Evolutionary conservation across 2,113 vertebrate genomes (phyloP).

Genomic region (Otus sunia): DNA sequence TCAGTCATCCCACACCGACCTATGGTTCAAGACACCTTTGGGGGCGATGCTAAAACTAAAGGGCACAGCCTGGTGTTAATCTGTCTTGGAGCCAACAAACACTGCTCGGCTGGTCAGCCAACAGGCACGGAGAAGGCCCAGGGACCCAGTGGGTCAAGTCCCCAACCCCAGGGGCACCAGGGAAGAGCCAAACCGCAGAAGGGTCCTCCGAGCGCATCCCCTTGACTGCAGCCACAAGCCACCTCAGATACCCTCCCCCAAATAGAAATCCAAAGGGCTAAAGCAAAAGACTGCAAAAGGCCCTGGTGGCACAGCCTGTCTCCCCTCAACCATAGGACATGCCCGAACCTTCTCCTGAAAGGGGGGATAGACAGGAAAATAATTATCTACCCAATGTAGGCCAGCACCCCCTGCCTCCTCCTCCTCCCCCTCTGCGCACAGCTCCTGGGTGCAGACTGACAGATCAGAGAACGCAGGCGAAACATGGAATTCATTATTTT

Average conservation of each 20-base stretch:
- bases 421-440: rapidly evolving
- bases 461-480: background rate
- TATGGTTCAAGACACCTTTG: background rate
- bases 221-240: rapidly evolving
- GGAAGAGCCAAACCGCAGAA: background rate
- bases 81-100: background rate
- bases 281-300: background rate
- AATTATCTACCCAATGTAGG: constrained; percentile 1
- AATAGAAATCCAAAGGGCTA: background rate
- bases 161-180: background rate
- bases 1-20: background rate
- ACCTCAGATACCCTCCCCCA: background rate
- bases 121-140: background rate
- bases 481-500: constrained; percentile 3
- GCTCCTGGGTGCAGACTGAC: constrained; percentile 40
- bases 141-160: background rate
- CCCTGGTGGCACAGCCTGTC: background rate
- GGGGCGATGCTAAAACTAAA: background rate
- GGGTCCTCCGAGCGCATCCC: background rate
- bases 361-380: background rate
- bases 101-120: too few relatives aligned
- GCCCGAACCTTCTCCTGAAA: background rate
- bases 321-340: background rate
- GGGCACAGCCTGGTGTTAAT: background rate
- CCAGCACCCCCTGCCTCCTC: background rate